These are phyloP conservation scores for Conus ventricosus DNA, from an alignment of 1,140 invertebrate species.

Conservation along the genomic window DNA sequence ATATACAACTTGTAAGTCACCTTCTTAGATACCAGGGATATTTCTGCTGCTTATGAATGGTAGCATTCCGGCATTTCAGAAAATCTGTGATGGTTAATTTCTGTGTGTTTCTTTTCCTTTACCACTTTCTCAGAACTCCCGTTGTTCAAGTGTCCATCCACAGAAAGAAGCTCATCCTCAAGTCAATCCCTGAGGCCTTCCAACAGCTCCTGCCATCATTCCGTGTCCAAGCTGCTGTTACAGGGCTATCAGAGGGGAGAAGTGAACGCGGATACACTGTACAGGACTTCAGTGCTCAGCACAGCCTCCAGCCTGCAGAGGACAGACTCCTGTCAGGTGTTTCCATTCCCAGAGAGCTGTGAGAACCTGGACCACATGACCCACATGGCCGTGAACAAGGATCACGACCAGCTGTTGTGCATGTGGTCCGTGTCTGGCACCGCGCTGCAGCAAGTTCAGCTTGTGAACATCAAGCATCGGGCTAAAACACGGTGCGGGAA, in stretches of 20 bases:
- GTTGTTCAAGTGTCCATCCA: neutral
- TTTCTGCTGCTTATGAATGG: too few relatives aligned
- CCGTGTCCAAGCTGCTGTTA: neutral
- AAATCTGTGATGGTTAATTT: too few relatives aligned
- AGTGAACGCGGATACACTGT: neutral
- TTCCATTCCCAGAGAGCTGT: neutral
- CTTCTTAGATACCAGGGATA: too few relatives aligned
- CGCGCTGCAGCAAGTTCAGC: conserved; percentile 52
- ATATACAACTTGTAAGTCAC: too few relatives aligned
- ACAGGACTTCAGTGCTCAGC: neutral
- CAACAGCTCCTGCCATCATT: neutral
- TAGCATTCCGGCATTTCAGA: too few relatives aligned
- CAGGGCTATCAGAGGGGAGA: neutral
- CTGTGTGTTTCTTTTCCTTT: too few relatives aligned
- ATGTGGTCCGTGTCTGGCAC: conserved; percentile 53
- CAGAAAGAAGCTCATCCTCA: neutral
- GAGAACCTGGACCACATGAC: conserved; percentile 34
- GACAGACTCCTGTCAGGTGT: neutral
- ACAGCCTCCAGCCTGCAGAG: neutral
- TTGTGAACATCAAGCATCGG: conserved; percentile 43
- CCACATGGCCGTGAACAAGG: conserved; percentile 46
- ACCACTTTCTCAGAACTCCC: neutral
- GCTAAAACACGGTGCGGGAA: neutral
- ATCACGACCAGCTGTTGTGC: conserved; percentile 49
- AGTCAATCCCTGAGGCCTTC: neutral